Percentiles rank a stretch among this genome's conserved stretches.
Conservation (phyloP, 2,888 invertebrate species). For the Xestia rhomboidea region DNA sequence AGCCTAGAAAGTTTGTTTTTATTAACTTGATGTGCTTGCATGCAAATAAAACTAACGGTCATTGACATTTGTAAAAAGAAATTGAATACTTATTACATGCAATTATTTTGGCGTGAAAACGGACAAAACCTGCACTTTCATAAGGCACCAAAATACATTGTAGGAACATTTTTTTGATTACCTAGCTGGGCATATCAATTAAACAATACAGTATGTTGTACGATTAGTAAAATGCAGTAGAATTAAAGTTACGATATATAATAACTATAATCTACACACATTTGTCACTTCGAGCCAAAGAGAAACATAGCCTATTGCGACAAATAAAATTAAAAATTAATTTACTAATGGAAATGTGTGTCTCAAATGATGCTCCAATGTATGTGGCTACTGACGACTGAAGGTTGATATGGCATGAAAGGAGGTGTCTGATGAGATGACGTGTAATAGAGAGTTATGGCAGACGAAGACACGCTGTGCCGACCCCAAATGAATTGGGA, state of each 20-base stretch:
- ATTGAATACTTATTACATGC: neutral
- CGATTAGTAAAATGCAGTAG: neutral
- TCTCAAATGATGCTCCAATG: neutral
- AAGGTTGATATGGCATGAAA: no score
- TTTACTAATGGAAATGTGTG: neutral
- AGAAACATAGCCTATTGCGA: neutral
- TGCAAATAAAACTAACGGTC: neutral
- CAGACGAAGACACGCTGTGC: no score
- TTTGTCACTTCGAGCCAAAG: neutral
- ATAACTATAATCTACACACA: neutral
- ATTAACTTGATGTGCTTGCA: slow-evolving; percentile 16
- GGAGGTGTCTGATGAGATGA: no score
- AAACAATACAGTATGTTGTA: neutral
- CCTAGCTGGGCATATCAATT: neutral
- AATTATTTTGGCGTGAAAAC: neutral
- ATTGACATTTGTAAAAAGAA: neutral
- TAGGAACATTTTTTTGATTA: neutral
- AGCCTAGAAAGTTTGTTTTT: slow-evolving; percentile 14
- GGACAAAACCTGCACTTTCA: neutral
- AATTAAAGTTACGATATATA: neutral
- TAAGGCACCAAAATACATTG: neutral
- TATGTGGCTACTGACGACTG: neutral
- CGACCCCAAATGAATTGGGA: no score
- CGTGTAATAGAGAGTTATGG: no score
- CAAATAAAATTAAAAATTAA: neutral